phyloP scores from a whole-genome alignment of 1,140 invertebrate species.

The Brachionus calyciflorus region DNA sequence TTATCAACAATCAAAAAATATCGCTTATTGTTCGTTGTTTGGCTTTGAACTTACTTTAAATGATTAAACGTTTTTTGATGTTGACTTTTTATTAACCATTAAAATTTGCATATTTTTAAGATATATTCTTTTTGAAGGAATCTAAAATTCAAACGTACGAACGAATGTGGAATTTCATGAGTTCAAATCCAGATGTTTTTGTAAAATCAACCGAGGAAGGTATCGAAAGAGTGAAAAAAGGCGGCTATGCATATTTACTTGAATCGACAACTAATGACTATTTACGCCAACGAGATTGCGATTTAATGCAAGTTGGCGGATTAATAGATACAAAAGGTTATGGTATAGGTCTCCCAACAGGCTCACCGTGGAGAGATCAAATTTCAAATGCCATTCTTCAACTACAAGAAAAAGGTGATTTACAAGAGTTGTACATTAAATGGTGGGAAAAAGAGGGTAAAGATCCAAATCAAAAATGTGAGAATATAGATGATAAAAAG shows the following conservation, averaged over 20 bases:
- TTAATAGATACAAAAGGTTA: slow-evolving; percentile 78
- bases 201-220: slow-evolving; percentile 51
- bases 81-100: no score
- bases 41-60: no score
- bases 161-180: slow-evolving; percentile 92
- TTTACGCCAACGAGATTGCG: slow-evolving; percentile 56
- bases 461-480: slow-evolving; percentile 27
- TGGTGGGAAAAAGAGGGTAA: slow-evolving; percentile 47
- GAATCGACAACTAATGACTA: slow-evolving; percentile 59
- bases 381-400: slow-evolving; percentile 43
- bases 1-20: no score
- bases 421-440: slow-evolving; percentile 46
- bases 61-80: no score
- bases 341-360: slow-evolving; percentile 69
- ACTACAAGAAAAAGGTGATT: slow-evolving; percentile 47
- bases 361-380: slow-evolving; percentile 49
- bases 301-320: slow-evolving; percentile 67
- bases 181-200: slow-evolving; percentile 61
- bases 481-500: background rate
- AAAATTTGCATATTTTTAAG: background rate
- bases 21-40: no score
- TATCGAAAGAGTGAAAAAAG: slow-evolving; percentile 53
- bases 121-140: slow-evolving; percentile 62
- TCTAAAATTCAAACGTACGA: slow-evolving; percentile 82
- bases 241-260: slow-evolving; percentile 59